Evolutionary conservation across 2,888 invertebrate species (phyloP).

Genomic region (Acleris laterana): DNA sequence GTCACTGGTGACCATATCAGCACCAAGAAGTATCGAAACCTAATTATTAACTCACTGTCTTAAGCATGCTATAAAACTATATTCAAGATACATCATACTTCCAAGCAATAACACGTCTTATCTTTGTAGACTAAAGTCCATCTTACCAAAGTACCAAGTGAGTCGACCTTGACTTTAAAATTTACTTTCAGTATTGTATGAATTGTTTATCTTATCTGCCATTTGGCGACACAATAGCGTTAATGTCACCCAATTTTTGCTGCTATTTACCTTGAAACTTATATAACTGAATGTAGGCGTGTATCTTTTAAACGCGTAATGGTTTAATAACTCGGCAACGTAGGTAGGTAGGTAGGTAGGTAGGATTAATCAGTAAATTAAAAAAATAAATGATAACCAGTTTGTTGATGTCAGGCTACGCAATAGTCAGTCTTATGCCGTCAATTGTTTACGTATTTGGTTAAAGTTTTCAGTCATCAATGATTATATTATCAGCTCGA

Average conservation of each 20-base stretch:
- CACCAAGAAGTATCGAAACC: too few relatives aligned
- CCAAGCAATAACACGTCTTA: slow-evolving; percentile 5
- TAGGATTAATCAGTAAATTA: too few relatives aligned
- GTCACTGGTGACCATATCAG: too few relatives aligned
- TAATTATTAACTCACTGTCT: neutral
- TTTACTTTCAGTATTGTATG: slow-evolving; percentile 8
- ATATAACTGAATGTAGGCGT: slow-evolving; percentile 9
- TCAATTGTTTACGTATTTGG: too few relatives aligned
- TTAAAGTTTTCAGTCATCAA: too few relatives aligned
- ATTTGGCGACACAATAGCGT: neutral
- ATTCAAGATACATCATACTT: neutral
- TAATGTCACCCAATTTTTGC: neutral
- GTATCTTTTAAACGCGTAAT: neutral
- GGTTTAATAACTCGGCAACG: too few relatives aligned
- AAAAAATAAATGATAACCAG: too few relatives aligned
- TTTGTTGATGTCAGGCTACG: too few relatives aligned
- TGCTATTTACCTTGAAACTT: slow-evolving; percentile 7
- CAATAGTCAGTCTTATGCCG: too few relatives aligned
- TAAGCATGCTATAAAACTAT: neutral
- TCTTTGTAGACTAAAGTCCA: neutral
- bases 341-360: too few relatives aligned
- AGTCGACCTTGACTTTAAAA: slow-evolving; percentile 22
- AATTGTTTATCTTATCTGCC: slow-evolving; percentile 33
- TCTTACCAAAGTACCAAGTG: neutral
- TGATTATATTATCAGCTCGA: too few relatives aligned